Conservation (phyloP, 2,888 invertebrate genomes). For the Trachelus iudaicus region DNA sequence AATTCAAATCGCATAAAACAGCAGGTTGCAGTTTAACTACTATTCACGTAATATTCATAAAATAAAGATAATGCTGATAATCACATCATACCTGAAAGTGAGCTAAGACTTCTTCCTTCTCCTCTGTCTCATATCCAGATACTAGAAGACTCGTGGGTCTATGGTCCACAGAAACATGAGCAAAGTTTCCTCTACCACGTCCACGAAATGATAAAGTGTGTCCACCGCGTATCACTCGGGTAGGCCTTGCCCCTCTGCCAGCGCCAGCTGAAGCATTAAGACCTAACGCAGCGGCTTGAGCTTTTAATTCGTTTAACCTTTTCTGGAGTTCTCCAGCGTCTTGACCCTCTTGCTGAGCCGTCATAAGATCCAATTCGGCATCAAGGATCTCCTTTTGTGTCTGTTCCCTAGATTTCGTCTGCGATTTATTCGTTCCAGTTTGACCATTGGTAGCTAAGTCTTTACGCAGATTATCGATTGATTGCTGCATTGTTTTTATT, state of each 20-base stretch:
- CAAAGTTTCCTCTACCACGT: constrained; percentile 59
- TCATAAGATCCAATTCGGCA: constrained; percentile 90
- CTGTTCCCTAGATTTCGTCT: constrained; percentile 79
- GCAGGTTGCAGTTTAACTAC: not conserved
- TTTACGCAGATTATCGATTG: constrained; percentile 81
- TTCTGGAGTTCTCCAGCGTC: constrained; percentile 86
- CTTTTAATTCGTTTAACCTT: constrained; percentile 76
- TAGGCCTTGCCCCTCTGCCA: constrained; percentile 42
- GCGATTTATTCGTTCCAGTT: constrained; percentile 58
- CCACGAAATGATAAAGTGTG: constrained; percentile 47
- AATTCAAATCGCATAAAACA: not conserved
- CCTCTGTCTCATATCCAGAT: constrained; percentile 87
- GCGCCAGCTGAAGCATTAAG: constrained; percentile 43
- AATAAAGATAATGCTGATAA: constrained; percentile 13
- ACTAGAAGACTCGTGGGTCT: constrained; percentile 87
- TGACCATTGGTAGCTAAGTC: constrained; percentile 72
- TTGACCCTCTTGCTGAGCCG: constrained; percentile 88
- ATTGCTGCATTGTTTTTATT: constrained; percentile 84
- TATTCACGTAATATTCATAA: not conserved
- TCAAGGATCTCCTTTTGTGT: constrained; percentile 91
- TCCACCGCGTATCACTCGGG: constrained; percentile 51
- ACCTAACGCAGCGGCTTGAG: constrained; percentile 68
- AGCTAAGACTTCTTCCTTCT: constrained; percentile 80
- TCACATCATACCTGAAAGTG: constrained; percentile 82
- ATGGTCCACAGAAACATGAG: constrained; percentile 81